Evolutionary conservation across 2,113 vertebrate genomes (phyloP).

Genomic region (Ceuthmochares aereus): DNA sequence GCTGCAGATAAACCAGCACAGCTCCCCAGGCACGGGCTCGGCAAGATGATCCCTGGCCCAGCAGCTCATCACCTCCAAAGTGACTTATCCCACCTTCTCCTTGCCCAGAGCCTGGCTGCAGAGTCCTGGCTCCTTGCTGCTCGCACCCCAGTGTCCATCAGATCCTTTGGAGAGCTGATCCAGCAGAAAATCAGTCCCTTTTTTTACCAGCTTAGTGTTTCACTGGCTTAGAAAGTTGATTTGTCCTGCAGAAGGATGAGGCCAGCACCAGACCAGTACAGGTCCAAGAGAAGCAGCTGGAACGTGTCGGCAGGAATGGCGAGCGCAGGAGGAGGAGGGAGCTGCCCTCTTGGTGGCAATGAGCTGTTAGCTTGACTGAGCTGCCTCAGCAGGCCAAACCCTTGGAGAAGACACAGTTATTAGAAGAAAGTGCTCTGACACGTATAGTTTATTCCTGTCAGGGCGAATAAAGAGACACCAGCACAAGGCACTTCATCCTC

Average conservation of each 20-base stretch:
- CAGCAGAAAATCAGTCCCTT: neutral
- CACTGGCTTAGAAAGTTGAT: neutral
- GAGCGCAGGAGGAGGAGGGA: neutral
- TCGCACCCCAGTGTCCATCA: neutral
- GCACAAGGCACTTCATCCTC: constrained; percentile 53
- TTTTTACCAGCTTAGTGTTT: neutral
- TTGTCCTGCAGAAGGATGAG: constrained; percentile 13
- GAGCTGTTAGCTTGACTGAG: neutral
- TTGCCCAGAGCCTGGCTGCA: neutral
- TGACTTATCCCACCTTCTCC: neutral
- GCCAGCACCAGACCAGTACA: neutral
- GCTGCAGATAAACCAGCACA: neutral
- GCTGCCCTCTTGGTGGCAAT: neutral
- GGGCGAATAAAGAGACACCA: constrained; percentile 39
- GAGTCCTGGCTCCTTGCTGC: neutral
- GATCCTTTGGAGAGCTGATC: neutral
- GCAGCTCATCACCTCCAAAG: neutral
- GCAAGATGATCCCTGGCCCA: neutral
- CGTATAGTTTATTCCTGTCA: constrained; percentile 4
- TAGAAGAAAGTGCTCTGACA: neutral
- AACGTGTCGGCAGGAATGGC: neutral
- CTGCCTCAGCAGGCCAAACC: neutral
- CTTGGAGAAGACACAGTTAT: constrained; percentile 45
- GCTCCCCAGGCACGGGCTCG: rapidly evolving
- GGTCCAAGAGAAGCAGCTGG: neutral